Percentiles rank a stretch among this genome's conserved stretches.
Evolutionary conservation across 2,113 vertebrate genomes (phyloP).

Genomic region (Tetrao urogallus): DNA sequence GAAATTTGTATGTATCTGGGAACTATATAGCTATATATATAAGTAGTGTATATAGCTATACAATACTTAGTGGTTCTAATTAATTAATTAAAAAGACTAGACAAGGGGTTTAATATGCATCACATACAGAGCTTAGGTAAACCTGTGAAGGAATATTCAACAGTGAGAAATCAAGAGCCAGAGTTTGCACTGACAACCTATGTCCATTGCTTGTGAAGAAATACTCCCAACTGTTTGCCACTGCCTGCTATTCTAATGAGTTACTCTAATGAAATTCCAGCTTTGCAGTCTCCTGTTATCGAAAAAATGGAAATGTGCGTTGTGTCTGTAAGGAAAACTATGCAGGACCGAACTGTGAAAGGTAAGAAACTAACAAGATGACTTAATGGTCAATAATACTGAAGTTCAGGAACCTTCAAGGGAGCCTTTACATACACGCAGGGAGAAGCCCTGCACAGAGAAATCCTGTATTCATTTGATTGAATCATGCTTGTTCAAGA

Average conservation of each 20-base stretch:
- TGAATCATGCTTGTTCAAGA: neutral
- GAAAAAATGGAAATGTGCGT: conserved; percentile 78
- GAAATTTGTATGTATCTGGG: neutral
- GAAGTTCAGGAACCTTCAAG: neutral
- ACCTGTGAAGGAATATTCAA: neutral
- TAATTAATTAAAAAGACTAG: neutral
- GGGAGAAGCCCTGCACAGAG: neutral
- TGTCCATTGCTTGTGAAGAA: neutral
- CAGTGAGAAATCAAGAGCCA: neutral
- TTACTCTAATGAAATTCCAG: conserved; percentile 74
- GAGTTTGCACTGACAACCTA: neutral
- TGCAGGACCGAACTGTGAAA: conserved; percentile 93
- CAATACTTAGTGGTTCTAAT: neutral
- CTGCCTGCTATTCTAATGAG: neutral
- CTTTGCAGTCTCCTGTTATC: conserved; percentile 90
- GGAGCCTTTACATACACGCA: neutral
- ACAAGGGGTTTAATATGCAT: neutral
- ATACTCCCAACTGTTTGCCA: neutral
- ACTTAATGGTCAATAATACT: neutral
- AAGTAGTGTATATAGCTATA: no score
- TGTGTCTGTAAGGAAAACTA: conserved; percentile 94
- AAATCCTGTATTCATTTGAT: neutral
- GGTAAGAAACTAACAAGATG: conserved; percentile 75
- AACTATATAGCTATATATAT: neutral
- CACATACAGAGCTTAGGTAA: neutral